phyloP scores from a whole-genome alignment of 2,797 vertebrate genomes.

The Stomatorhinus walkeri region DNA sequence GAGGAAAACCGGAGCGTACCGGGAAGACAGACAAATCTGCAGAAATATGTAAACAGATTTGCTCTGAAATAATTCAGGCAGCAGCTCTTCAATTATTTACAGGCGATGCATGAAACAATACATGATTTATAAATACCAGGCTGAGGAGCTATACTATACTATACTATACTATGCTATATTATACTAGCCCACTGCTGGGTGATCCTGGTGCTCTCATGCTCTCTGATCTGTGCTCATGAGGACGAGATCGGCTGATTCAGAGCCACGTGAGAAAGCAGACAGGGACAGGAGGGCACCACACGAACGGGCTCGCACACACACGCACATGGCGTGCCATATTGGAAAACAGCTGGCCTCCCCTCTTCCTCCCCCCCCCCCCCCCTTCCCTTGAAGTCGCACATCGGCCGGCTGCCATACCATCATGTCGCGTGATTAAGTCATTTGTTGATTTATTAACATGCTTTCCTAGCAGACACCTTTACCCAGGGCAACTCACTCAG shows the following conservation, averaged over 20 bases:
- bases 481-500: neutral
- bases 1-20: neutral
- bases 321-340: constrained; percentile 12
- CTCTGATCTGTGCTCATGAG: neutral
- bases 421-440: constrained; percentile 10
- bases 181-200: neutral
- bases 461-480: neutral
- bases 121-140: constrained; percentile 14
- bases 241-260: neutral
- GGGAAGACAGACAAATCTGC: neutral
- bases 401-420: neutral
- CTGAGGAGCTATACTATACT: neutral
- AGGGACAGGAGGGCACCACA: neutral
- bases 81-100: constrained; percentile 17
- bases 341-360: constrained; percentile 11
- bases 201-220: neutral
- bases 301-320: neutral
- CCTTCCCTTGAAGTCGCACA: neutral
- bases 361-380: neutral
- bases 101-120: neutral
- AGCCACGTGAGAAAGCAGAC: neutral
- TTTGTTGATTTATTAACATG: constrained; percentile 10
- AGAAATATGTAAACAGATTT: constrained; percentile 16
- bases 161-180: too few species aligned
- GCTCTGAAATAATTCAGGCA: constrained; percentile 23